A percentile compares a stretch with the other conserved stretches of the same genome.
These are phyloP conservation scores for Epinotia bilunana DNA, from an alignment of 2,888 invertebrate genomes.

Conservation along the genomic window DNA sequence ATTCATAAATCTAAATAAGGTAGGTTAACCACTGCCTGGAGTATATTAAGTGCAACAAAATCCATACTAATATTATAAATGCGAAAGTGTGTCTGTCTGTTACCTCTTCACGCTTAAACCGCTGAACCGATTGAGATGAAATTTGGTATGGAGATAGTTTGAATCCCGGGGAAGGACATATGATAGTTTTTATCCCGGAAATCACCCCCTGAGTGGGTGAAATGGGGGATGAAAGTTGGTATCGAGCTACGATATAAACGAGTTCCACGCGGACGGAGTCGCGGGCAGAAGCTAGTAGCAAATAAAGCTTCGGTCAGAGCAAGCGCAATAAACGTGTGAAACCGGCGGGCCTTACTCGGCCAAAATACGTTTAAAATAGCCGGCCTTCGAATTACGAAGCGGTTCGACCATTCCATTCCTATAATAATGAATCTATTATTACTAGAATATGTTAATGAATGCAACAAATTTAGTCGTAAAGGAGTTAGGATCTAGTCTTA, in stretches of 20 bases:
- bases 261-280: too few relatives aligned
- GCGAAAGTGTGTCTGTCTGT: too few relatives aligned
- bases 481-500: conserved; percentile 58
- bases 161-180: too few relatives aligned
- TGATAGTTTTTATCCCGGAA: too few relatives aligned
- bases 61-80: too few relatives aligned
- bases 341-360: conserved; percentile 51
- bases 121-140: too few relatives aligned
- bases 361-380: conserved; percentile 57
- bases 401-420: conserved; percentile 67
- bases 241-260: too few relatives aligned
- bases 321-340: conserved; percentile 31
- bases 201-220: too few relatives aligned
- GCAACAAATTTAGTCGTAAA: conserved; percentile 66
- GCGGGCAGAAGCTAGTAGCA: too few relatives aligned
- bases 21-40: conserved; percentile 5
- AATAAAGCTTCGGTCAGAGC: conserved; percentile 8
- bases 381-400: conserved; percentile 67
- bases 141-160: too few relatives aligned
- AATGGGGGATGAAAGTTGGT: too few relatives aligned
- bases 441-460: conserved; percentile 70
- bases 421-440: conserved; percentile 70
- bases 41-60: neutral
- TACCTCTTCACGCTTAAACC: too few relatives aligned
- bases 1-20: conserved; percentile 13